Base-by-base conservation (phyloP, 2,797 vertebrate species). In the Acropternis orthonyx region DNA sequence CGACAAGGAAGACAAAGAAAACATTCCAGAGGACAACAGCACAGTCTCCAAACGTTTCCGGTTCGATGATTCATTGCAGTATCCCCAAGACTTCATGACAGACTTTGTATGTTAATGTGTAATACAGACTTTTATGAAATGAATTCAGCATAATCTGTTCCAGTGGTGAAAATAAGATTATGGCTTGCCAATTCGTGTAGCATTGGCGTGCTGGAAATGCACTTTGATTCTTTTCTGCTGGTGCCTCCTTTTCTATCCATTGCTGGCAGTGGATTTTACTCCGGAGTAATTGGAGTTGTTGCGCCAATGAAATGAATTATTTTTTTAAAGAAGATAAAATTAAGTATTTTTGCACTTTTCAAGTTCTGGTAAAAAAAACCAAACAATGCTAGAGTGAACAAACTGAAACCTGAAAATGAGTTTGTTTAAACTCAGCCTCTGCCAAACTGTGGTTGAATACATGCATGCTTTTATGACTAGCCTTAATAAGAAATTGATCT, bases 1-100 rank as follows among this genome's bases (percentile, higher is more conserved):
- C 10, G 95, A 98, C 93, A 98, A 92, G 6, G 99, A 99, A 54
- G 99, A 99, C 98, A 99, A 99, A 95, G 99, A 99, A 96, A 99
- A 99, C 97, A 98, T 99, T 93, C 98, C 98, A 49, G 99, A 99
- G 83, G 98, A 98, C 21, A 95, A 96, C 93, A 98, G 98, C 3
- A 97, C 97, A 0, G 98, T 98, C 3, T 97, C 98, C 30, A 99
- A 99, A 91, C 98, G 97, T 44, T 98, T 98, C 73, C 99, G 99
- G 78, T 98, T 98, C 2, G 99, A 99, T 9, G 98, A 98, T 77
- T 98, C 98, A 0, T 62, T 98, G 91, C 96, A 96, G 46, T 80
- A 80, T 84, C 96, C 98, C 67, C 98, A 97, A 7, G 98, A 98
- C 91, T 96, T 98, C 4, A 39, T 96, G 88, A 95, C 98, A 61